Base-by-base conservation (phyloP, 2,113 vertebrate species). In the Erythrocebus patas region DNA sequence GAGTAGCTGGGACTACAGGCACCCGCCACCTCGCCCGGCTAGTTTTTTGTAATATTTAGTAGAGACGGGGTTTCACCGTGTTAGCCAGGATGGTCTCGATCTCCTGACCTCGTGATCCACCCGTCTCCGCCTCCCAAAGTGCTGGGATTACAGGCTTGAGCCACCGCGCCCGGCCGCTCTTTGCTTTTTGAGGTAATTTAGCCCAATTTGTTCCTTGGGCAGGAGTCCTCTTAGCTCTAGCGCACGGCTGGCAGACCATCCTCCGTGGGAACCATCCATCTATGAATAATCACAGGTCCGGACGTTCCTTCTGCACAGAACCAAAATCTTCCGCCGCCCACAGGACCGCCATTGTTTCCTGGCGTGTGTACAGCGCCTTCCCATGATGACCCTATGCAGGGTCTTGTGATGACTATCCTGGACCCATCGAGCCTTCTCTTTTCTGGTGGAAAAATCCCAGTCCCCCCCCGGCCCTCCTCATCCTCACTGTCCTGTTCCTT, bases 351-450 rank as follows among this genome's bases (percentile, higher is more conserved):
- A 2, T 20, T 7, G 35, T 52, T 35, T 10, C 38, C 23, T 57
- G 45, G 45, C 55, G 16, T n/a, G 5, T 4, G 10, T 6, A 1
- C 5, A 6, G 12, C 32, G 6, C 23, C 8, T 32, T 5, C 6
- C 16, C 0, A 0, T 11, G 20, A 27, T 13, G 43, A 22, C 13
- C 10, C 61, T 38, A 66, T 18, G 22, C 1, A 2, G 40, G 5
- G 43, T 40, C 80, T 32, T 14, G 3, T 30, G 2, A 0, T 64
- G 82, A 27, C 43, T 8, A 5, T 50, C 61, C 4, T 20, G 45
- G 66, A 35, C 57, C 17, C 35, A 18, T 5, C 8, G 2, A 61
- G 45, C 11, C 70, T 84, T 73, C 40, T 48, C 10, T 76, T 72
- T 48, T 27, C 8, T n/a, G 70, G 32, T 59, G 43, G 40, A 92